Percentiles rank a stretch among this genome's conserved stretches.
Evolutionary conservation across 1,140 invertebrate species (phyloP).

Genomic region (Micrasema minimum): DNA sequence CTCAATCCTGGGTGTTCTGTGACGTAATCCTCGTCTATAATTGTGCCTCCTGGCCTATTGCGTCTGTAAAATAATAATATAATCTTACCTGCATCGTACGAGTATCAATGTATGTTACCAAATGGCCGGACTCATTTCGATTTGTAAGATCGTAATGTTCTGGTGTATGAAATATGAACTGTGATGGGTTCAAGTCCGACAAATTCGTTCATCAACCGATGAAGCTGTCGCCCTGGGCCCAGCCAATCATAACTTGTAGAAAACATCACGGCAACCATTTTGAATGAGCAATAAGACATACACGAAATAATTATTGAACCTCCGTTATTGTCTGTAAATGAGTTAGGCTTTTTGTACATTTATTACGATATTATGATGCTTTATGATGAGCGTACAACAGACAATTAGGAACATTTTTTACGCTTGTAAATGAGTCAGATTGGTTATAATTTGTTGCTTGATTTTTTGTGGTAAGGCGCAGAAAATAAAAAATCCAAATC

Average conservation of each 20-base stretch:
- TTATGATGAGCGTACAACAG: conserved; percentile 3
- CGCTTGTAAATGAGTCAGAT: no score
- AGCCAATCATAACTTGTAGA: conserved; percentile 6
- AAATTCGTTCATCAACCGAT: conserved; percentile 4
- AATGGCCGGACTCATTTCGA: not conserved
- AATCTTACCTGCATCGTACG: no score
- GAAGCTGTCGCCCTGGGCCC: conserved; percentile 12
- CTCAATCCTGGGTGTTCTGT: no score
- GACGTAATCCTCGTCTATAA: no score
- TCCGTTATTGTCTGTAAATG: conserved; percentile 21
- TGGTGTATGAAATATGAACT: conserved; percentile 16
- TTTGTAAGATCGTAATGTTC: not conserved
- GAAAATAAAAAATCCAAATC: no score
- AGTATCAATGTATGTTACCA: no score
- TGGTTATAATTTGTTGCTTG: no score
- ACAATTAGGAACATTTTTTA: no score
- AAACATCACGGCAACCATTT: conserved; percentile 13
- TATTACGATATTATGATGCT: not conserved
- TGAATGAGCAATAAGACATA: conserved; percentile 17
- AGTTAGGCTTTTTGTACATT: not conserved
- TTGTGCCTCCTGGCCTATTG: no score
- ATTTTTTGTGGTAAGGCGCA: no score
- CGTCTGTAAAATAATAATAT: no score
- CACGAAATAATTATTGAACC: conserved; percentile 20
- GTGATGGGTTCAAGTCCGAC: conserved; percentile 6